A percentile compares a stretch with the other conserved stretches of the same genome.
phyloP scores from a whole-genome alignment of 2,888 invertebrate species.

The Morpho achilles region DNA sequence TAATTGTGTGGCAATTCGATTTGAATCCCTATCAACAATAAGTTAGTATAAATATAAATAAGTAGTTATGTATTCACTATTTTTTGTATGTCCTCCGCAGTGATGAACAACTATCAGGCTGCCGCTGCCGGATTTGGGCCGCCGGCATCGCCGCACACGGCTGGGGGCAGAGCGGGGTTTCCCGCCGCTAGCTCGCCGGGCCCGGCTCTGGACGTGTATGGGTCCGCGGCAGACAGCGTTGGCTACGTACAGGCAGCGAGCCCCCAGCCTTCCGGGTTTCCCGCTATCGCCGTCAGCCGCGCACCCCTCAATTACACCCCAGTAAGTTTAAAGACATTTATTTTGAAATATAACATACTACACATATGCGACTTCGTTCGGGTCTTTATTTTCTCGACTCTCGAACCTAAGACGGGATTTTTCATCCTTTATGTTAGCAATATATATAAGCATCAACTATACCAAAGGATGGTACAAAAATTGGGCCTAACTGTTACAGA shows the following conservation, averaged over 20 bases:
- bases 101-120: slow-evolving; percentile 97
- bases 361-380: no score
- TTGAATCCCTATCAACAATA: no score
- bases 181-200: slow-evolving; percentile 96
- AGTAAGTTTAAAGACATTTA: slow-evolving; percentile 77
- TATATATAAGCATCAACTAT: no score
- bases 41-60: background rate
- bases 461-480: no score
- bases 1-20: no score
- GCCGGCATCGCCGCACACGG: slow-evolving; percentile 89
- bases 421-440: no score
- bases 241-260: slow-evolving; percentile 98
- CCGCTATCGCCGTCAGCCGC: slow-evolving; percentile 95
- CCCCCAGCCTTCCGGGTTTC: slow-evolving; percentile 97
- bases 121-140: slow-evolving; percentile 89
- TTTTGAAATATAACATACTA: no score
- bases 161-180: slow-evolving; percentile 87
- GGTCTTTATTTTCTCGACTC: no score
- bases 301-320: slow-evolving; percentile 96
- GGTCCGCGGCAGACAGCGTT: slow-evolving; percentile 91
- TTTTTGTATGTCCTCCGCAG: slow-evolving; percentile 58
- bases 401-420: no score
- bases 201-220: slow-evolving; percentile 95
- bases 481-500: no score
- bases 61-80: background rate